phyloP scores from a whole-genome alignment of 2,888 invertebrate genomes.

The Nineta flava region DNA sequence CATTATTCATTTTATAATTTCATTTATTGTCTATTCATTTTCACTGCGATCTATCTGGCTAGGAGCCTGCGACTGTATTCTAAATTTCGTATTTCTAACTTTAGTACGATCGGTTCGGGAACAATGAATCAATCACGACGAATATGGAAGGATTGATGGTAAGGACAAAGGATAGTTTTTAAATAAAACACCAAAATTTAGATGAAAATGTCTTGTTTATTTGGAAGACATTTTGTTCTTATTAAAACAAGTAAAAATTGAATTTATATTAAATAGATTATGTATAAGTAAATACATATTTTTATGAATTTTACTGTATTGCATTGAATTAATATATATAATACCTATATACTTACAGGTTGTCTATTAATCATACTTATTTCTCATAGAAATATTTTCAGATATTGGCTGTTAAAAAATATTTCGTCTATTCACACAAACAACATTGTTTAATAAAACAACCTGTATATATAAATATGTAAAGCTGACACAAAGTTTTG shows the following conservation, averaged over 20 bases:
- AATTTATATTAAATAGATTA: slow-evolving; percentile 20
- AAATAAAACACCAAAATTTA: no score
- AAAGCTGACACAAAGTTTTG: neutral
- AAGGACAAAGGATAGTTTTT: no score
- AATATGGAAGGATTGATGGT: no score
- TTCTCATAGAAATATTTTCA: neutral
- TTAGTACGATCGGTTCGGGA: no score
- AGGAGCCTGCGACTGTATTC: no score
- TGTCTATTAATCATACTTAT: no score
- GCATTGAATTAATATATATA: slow-evolving; percentile 1
- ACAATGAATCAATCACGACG: no score
- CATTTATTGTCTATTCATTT: no score
- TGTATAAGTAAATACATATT: slow-evolving; percentile 20
- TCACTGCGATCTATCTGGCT: no score
- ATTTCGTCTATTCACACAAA: neutral
- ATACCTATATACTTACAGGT: neutral
- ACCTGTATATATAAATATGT: neutral
- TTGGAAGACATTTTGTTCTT: slow-evolving; percentile 30
- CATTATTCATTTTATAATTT: no score
- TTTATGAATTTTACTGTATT: slow-evolving; percentile 12
- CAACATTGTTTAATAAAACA: neutral
- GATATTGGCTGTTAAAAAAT: neutral
- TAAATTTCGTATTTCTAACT: no score
- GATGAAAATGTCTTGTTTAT: slow-evolving; percentile 26
- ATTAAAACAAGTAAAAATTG: slow-evolving; percentile 30